A percentile compares a stretch with the other conserved stretches of the same genome.
phyloP scores from a whole-genome alignment of 2,888 invertebrate species.

The Apotomis betuletana region DNA sequence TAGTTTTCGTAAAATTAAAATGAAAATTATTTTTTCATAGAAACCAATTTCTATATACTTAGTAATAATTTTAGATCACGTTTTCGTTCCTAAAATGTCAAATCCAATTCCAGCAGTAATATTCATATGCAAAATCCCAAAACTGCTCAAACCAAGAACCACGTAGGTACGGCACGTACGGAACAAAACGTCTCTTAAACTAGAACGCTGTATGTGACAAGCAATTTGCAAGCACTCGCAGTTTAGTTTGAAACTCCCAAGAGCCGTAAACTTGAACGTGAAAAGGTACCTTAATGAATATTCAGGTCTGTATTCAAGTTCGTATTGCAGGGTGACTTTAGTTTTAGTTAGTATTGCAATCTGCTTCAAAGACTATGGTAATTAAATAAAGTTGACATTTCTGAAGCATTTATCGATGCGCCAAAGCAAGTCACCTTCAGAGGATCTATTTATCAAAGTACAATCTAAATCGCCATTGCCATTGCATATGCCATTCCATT shows the following conservation, averaged over 20 bases:
- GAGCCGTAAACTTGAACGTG: background rate
- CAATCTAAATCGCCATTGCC: no score
- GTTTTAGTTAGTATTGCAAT: background rate
- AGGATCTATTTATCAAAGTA: no score
- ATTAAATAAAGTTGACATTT: background rate
- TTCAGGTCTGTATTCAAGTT: constrained; percentile 17
- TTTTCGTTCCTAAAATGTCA: no score
- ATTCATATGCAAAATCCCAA: background rate
- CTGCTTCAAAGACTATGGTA: background rate
- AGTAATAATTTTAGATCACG: no score
- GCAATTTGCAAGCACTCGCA: constrained; percentile 27
- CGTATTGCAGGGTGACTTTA: constrained; percentile 1
- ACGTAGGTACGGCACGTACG: background rate
- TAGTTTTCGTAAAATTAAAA: no score
- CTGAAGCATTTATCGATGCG: no score
- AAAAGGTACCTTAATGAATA: constrained; percentile 21
- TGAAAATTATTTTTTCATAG: no score
- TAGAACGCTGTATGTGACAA: constrained; percentile 19
- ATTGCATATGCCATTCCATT: no score
- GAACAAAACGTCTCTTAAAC: constrained; percentile 5
- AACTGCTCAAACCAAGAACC: background rate
- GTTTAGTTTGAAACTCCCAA: constrained; percentile 9
- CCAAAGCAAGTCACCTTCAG: no score
- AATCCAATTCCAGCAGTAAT: no score
- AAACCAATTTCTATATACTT: background rate